Base-by-base conservation (phyloP, 2,797 vertebrate species). In the Atherinosoma microstoma region DNA sequence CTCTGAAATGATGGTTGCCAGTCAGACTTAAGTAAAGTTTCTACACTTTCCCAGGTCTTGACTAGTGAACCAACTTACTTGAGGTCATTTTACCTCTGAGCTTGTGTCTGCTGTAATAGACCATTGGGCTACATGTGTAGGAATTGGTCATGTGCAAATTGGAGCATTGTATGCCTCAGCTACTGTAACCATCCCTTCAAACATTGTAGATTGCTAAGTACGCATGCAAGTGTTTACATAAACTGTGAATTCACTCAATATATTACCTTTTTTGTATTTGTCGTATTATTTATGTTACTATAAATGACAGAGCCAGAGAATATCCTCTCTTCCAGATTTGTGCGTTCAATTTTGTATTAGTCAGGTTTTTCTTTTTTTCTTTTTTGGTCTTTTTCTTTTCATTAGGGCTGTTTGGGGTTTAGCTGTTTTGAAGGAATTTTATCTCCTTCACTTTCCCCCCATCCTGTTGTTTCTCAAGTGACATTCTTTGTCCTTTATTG, bases 81-180 rank as follows among this genome's bases (percentile, higher is more conserved):
- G 36, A 79, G 20, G 45, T 36, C 30, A 12, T 77, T 79, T 67
- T 64, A 73, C 24, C 58, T 54, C 9, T 64, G 49, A 70, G 47
- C 13, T 35, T 22, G 24, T 4, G 20, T 15, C 2, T 38, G 49
- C 6, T 47, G 45, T n/a, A 47, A 47, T 47, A n/a, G 45, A 47
- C 45, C 45, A 47, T 45, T 45, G 1, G 42, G 16, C 6, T 18
- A 45, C 42, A 45, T 45, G 18, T 47, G 20, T 47, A n/a, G 18
- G 45, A n/a, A 47, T 47, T 47, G 15, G 45, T 47, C n/a, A 51
- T 51, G 49, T 13, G 1, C 49, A 51, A 24, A 53, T 53, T 27
- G 22, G 22, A 53, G n/a, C 49, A 60, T 38, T 60, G 42, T 57
- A 4, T 42, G 4, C 29, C 40, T 45, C 3, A 2, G 1, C 1